Evolutionary conservation across 2,888 invertebrate genomes (phyloP).

Genomic region (Cryptophagus acutangulus): DNA sequence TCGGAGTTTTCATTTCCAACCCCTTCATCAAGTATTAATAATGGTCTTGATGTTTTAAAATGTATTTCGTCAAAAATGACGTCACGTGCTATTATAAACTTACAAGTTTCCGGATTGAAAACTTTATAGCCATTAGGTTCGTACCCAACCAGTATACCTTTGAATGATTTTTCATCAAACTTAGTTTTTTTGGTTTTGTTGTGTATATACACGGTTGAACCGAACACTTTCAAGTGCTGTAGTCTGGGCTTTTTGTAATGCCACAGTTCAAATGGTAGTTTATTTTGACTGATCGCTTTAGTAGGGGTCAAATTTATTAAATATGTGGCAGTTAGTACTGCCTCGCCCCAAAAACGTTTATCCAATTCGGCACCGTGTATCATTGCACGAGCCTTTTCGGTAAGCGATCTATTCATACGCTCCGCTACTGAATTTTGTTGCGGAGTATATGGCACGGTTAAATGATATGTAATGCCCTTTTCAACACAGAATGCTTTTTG

Average conservation of each 20-base stretch:
- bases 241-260: conserved; percentile 1
- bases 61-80: neutral
- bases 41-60: conserved; percentile 1
- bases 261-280: conserved; percentile 7
- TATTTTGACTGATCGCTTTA: neutral
- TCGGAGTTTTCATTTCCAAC: neutral
- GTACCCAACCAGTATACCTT: conserved; percentile 9
- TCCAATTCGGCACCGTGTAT: neutral
- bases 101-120: neutral
- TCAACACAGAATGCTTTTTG: conserved; percentile 3
- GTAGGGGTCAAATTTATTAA: conserved; percentile 1
- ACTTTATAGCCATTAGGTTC: conserved; percentile 8
- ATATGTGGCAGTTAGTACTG: neutral
- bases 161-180: conserved; percentile 1
- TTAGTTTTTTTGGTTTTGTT: neutral
- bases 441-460: neutral
- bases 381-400: neutral
- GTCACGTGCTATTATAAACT: conserved; percentile 4
- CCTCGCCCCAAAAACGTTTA: conserved; percentile 1
- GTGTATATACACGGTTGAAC: conserved; percentile 8
- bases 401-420: neutral
- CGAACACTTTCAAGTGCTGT: conserved; percentile 7
- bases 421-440: neutral
- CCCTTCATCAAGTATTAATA: conserved; percentile 1
- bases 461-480: conserved; percentile 7